Evolutionary conservation across 1,140 invertebrate species (phyloP).

Genomic region (Drosophila willistoni): DNA sequence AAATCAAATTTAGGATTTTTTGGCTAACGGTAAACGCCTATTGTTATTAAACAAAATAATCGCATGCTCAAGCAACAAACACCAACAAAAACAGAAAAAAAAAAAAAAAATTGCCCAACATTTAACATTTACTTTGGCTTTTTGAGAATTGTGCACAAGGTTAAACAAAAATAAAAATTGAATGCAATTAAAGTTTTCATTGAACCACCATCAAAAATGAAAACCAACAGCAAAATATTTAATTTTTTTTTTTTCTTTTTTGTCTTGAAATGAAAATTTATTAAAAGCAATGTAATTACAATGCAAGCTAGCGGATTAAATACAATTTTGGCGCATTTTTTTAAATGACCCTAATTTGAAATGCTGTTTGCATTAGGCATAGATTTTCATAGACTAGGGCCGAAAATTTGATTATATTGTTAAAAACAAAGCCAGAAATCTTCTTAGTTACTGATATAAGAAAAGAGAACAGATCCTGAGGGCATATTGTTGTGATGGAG

Average conservation of each 20-base stretch:
- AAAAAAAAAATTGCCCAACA: slow-evolving; percentile 28
- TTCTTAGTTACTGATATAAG: too few species aligned
- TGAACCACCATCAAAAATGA: not conserved
- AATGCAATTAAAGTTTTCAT: slow-evolving; percentile 63
- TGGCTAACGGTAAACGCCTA: slow-evolving; percentile 17
- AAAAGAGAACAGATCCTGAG: too few species aligned
- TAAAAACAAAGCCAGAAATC: too few species aligned
- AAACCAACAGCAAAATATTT: not conserved
- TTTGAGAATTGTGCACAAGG: slow-evolving; percentile 61
- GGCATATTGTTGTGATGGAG: too few species aligned
- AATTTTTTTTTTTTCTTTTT: not conserved
- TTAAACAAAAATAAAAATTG: slow-evolving; percentile 45
- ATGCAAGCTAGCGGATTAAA: not conserved
- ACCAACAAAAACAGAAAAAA: too few species aligned
- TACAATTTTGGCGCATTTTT: not conserved
- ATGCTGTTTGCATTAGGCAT: not conserved
- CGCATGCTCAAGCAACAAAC: slow-evolving; percentile 18
- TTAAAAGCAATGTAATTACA: slow-evolving; percentile 6
- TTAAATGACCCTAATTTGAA: not conserved
- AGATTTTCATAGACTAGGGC: too few species aligned
- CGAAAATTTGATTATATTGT: too few species aligned
- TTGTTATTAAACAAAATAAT: slow-evolving; percentile 12
- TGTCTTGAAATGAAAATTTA: slow-evolving; percentile 2
- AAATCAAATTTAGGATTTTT: slow-evolving; percentile 17
- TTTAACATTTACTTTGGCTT: slow-evolving; percentile 64